Evolutionary conservation across 92 coral and sea anemone species (phyloP).

Genomic region (Galaxea fascicularis): DNA sequence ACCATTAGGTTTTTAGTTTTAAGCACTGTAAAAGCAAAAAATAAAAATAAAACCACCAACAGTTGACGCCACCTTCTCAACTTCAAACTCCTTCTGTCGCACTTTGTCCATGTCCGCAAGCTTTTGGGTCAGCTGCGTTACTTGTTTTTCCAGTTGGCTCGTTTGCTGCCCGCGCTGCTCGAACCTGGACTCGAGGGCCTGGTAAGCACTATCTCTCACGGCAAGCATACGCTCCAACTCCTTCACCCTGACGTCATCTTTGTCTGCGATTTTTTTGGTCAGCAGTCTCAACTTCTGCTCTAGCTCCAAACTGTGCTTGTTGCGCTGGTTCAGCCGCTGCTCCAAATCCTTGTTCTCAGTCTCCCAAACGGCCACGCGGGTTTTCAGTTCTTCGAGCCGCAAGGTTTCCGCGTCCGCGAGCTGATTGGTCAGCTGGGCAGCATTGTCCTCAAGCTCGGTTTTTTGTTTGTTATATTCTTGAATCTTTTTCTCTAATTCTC

Average conservation of each 20-base stretch:
- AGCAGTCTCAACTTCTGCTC: slow-evolving; percentile 67
- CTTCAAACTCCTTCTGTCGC: slow-evolving; percentile 76
- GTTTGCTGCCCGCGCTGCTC: slow-evolving; percentile 63
- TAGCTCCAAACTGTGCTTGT: slow-evolving; percentile 63
- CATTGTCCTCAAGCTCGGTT: slow-evolving; percentile 55
- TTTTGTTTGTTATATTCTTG: slow-evolving; percentile 64
- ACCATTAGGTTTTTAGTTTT: background rate
- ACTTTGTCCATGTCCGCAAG: slow-evolving; percentile 80
- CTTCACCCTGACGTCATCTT: slow-evolving; percentile 72
- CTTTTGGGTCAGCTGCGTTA: slow-evolving; percentile 86
- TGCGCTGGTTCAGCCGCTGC: slow-evolving; percentile 48
- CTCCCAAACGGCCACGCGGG: slow-evolving; percentile 66
- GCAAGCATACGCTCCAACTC: slow-evolving; percentile 79
- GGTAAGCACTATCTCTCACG: slow-evolving; percentile 54
- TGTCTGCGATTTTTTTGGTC: slow-evolving; percentile 83
- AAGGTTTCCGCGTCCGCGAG: slow-evolving; percentile 58
- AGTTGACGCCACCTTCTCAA: slow-evolving; percentile 80
- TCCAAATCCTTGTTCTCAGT: slow-evolving; percentile 62
- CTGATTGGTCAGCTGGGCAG: slow-evolving; percentile 56
- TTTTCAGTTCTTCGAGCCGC: slow-evolving; percentile 56
- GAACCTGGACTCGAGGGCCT: slow-evolving; percentile 69
- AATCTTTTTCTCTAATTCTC: slow-evolving; percentile 65
- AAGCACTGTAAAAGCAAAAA: slow-evolving; percentile 20
- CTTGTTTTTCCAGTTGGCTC: slow-evolving; percentile 73
- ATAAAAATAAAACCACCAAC: slow-evolving; percentile 23